Evolutionary conservation across 2,113 vertebrate species (phyloP), one percentile per base, ranked within the genome.

Genomic region (Vulpes vulpes): DNA sequence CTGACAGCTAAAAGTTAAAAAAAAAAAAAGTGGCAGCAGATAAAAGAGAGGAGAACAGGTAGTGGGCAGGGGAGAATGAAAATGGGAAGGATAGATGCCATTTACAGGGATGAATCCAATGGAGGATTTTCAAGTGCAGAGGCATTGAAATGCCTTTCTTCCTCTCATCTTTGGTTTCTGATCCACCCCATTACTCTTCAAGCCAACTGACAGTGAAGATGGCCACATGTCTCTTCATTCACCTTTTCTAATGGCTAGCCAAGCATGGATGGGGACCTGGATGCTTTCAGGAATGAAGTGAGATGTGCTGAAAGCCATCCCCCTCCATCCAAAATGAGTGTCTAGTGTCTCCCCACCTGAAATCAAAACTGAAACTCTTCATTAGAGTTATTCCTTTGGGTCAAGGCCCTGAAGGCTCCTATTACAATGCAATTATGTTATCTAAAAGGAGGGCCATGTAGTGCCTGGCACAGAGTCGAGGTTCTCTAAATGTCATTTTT

Each of bases 1-100:
- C 73, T 87, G 79, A 89, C 51, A 94, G 67, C 62, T 89, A 67
- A 97, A 86, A 98, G 92, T 92, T 97, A 62, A 95, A 89, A 43
- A 43, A 43, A 43, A 97, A 43, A 43, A 97, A 43, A 64, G 81
- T 96, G 69, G 80, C 88, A 91, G 74, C 88, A 90, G 55, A 86
- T 93, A 53, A 96, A 94, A 97, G 62, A 92, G 11, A 92, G n/a
- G 25, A 32, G 17, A 23, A 95, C 79, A 67, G n/a, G 51, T 80
- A 79, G 53, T 89, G 30, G 96, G 76, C 55, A 95, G n/a, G 32
- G 27, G 53, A 96, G 14, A 69, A 71, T 89, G 65, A 91, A 83
- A 92, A 71, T 9, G 2, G 51, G 88, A 97, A 30, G 32, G 43
- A 92, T 84, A 35, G 92, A 71, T 62, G 43, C n/a, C 69, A 78